A percentile compares a stretch with the other conserved stretches of the same genome.
Evolutionary conservation across 2,888 invertebrate species (phyloP).

Genomic region (Synanthedon formicaeformis): DNA sequence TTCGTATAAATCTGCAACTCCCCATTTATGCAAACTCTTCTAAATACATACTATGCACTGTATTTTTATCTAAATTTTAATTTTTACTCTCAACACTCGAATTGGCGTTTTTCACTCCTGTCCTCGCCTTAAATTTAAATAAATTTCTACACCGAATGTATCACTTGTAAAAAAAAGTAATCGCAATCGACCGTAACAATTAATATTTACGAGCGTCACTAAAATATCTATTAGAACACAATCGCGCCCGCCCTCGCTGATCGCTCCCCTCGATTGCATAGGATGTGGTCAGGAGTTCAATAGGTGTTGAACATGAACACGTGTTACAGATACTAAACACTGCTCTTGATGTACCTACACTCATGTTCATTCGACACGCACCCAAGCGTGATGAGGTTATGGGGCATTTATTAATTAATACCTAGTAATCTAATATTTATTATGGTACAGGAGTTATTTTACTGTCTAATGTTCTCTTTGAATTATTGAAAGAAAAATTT

Average conservation of each 20-base stretch:
- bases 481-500: too few relatives aligned
- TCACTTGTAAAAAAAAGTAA: not conserved
- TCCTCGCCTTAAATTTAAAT: not conserved
- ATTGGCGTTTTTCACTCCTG: too few relatives aligned
- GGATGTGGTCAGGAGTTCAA: conserved; percentile 34
- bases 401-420: not conserved
- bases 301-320: conserved; percentile 63
- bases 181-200: conserved; percentile 12
- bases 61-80: too few relatives aligned
- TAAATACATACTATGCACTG: too few relatives aligned
- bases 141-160: not conserved
- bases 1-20: too few relatives aligned
- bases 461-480: too few relatives aligned
- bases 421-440: not conserved
- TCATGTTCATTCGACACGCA: conserved; percentile 54
- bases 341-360: conserved; percentile 20
- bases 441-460: too few relatives aligned
- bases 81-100: too few relatives aligned
- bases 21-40: too few relatives aligned
- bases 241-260: conserved; percentile 12
- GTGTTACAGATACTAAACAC: conserved; percentile 51
- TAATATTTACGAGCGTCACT: conserved; percentile 40
- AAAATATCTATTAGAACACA: conserved; percentile 49
- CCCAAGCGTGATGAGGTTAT: conserved; percentile 17
- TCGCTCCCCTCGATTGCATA: conserved; percentile 7